Evolutionary conservation across 2,113 vertebrate species (phyloP).

Genomic region (Microcebus jonahi): DNA sequence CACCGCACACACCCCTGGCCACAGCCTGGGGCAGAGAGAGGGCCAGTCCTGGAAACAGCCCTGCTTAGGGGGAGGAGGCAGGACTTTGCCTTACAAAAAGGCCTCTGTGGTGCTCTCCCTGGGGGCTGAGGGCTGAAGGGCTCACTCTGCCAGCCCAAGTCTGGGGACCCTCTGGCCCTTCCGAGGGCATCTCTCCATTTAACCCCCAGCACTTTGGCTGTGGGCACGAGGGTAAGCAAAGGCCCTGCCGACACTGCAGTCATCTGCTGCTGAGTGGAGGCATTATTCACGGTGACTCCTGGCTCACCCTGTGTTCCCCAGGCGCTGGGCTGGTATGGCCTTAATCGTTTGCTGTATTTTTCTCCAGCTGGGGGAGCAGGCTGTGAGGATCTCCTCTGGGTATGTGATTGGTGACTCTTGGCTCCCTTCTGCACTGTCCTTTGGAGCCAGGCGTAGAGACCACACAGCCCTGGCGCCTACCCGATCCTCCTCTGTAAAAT

Average conservation of each 20-base stretch:
- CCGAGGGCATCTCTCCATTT: not conserved
- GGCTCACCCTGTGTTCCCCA: slow-evolving; percentile 66
- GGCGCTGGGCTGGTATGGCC: slow-evolving; percentile 40
- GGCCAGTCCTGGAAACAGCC: not conserved
- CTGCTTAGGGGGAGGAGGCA: not conserved
- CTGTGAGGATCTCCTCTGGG: slow-evolving; percentile 10
- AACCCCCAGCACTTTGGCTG: slow-evolving; percentile 37
- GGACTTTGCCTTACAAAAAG: not conserved
- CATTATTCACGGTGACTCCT: slow-evolving; percentile 65
- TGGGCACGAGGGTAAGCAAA: not conserved
- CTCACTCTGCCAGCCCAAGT: not conserved
- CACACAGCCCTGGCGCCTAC: not conserved
- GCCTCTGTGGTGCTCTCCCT: not conserved
- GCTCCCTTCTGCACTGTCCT: not conserved
- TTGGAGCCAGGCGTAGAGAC: not conserved
- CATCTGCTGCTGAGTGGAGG: slow-evolving; percentile 18
- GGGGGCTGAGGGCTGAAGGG: not conserved
- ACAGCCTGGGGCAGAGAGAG: not conserved
- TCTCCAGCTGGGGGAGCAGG: slow-evolving; percentile 29
- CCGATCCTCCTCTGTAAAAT: not conserved
- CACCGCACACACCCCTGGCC: not conserved
- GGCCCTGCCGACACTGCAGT: not conserved
- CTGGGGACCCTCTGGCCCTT: not conserved
- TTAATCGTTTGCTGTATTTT: slow-evolving; percentile 67
- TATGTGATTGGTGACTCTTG: not conserved